Percentiles rank a stretch among this genome's conserved stretches.
phyloP scores from a whole-genome alignment of 2,888 invertebrate species.

The Stenodema calcarata region DNA sequence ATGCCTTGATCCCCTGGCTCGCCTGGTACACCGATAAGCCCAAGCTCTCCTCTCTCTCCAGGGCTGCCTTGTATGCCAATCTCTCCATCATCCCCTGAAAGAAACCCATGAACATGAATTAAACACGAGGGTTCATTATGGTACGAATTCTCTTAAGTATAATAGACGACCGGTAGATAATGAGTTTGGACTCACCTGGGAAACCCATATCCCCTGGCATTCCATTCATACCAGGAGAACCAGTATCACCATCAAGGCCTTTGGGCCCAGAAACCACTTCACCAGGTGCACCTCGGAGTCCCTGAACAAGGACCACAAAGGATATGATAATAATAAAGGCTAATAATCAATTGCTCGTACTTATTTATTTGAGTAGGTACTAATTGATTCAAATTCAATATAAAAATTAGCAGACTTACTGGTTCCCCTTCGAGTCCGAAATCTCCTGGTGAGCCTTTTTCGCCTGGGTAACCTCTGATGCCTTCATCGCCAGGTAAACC shows the following conservation, averaged over 20 bases:
- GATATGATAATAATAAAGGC: background rate
- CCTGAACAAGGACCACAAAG: conserved; percentile 16
- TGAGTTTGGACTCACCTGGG: conserved; percentile 45
- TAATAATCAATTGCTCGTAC: background rate
- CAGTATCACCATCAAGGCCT: conserved; percentile 34
- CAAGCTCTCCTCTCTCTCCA: conserved; percentile 30
- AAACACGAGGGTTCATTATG: background rate
- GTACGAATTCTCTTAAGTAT: background rate
- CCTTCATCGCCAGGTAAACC: conserved; percentile 63
- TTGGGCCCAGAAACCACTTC: conserved; percentile 20
- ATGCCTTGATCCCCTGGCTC: conserved; percentile 63
- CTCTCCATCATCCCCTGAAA: conserved; percentile 39
- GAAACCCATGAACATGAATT: background rate
- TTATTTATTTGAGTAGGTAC: too few relatives aligned
- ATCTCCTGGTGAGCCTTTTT: conserved; percentile 61
- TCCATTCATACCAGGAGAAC: conserved; percentile 64
- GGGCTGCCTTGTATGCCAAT: conserved; percentile 25
- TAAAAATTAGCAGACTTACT: too few relatives aligned
- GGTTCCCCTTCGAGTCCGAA: conserved; percentile 61
- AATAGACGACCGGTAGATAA: too few relatives aligned
- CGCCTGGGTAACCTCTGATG: conserved; percentile 58
- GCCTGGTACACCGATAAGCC: conserved; percentile 56
- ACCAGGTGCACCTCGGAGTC: conserved; percentile 43
- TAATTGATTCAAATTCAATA: too few relatives aligned
- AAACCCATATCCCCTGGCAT: conserved; percentile 61